Conservation (phyloP, 2,797 vertebrate genomes). For the Phoebastria nigripes region DNA sequence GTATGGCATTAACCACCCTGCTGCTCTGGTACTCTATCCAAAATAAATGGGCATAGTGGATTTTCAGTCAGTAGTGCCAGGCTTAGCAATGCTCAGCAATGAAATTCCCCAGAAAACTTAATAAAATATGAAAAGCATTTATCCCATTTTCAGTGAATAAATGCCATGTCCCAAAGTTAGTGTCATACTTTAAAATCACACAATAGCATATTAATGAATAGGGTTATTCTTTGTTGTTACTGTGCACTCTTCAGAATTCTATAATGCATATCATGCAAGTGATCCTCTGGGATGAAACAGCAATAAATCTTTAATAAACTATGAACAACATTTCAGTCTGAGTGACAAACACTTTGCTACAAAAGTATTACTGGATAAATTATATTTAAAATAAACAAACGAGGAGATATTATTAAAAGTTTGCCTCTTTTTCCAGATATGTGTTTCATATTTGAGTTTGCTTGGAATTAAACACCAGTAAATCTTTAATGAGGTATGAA, state of each 20-base stretch:
- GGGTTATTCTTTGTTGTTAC: slow-evolving; percentile 3
- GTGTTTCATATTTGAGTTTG: slow-evolving; percentile 39
- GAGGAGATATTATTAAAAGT: slow-evolving; percentile 60
- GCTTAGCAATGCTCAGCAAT: background rate
- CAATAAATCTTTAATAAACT: slow-evolving; percentile 69
- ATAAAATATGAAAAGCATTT: slow-evolving; percentile 38
- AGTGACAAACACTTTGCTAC: slow-evolving; percentile 49
- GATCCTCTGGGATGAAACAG: slow-evolving; percentile 45
- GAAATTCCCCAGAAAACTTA: slow-evolving; percentile 8
- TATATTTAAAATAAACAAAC: slow-evolving; percentile 69
- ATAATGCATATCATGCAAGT: slow-evolving; percentile 28
- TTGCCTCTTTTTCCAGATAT: slow-evolving; percentile 40
- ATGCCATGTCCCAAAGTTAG: background rate
- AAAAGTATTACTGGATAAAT: slow-evolving; percentile 60
- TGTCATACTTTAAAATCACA: background rate
- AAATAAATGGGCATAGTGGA: background rate
- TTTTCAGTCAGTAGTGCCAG: background rate
- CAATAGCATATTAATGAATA: background rate
- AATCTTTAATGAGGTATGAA: slow-evolving; percentile 70
- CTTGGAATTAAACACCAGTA: slow-evolving; percentile 67
- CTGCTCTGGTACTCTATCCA: background rate
- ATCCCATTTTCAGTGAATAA: slow-evolving; percentile 30
- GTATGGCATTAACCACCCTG: background rate
- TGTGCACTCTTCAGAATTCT: slow-evolving; percentile 37
- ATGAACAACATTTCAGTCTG: slow-evolving; percentile 37